Evolutionary conservation across 2,888 invertebrate genomes (phyloP), one percentile per base, ranked within the genome.

Genomic region (Lepidochrysops patricia): DNA sequence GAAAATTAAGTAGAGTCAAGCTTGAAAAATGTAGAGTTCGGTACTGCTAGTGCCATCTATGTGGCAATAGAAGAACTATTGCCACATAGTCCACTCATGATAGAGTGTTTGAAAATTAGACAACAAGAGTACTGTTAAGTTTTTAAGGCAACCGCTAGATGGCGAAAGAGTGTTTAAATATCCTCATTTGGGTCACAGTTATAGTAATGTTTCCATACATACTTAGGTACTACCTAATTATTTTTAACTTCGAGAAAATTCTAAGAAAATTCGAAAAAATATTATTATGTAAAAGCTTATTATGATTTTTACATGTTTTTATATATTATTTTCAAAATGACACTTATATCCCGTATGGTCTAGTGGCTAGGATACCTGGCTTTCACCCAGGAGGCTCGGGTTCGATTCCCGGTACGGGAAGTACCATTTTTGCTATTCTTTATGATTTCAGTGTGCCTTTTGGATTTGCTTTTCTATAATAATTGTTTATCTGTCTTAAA

Each of bases 341-440:
- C 0, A 0, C 0, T 0, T 34, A 76, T 43, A 66, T 90, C 90
- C 90, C 90, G 90, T 90, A 91, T 90, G 90, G 90, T 92, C 91
- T 92, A 92, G 91, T 92, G 92, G 91, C 91, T 91, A 92, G 91
- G 92, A 92, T 92, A 91, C 91, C 91, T 92, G 92, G 91, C 92
- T 92, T 91, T 92, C 91, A 92, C 91, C 91, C 91, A 91, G 92
- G 92, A 92, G 92, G 92, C 92, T 92, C 91, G 91, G 91, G 91
- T 92, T 92, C 92, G 92, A 92, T 92, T 92, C 92, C 92, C 91
- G 92, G 92, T 92, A 92, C 90, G 91, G 91, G 91, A 91, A 59
- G 62, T 12, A 7, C n/a, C 35, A n/a, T 60, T 60, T 62, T 54
- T 60, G 6, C 15, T 60, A 13, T 15, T 15, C 32, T 56, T 43